These are phyloP conservation scores for Oreochromis aureus DNA, from an alignment of 2,113 vertebrate genomes.

Conservation along the genomic window DNA sequence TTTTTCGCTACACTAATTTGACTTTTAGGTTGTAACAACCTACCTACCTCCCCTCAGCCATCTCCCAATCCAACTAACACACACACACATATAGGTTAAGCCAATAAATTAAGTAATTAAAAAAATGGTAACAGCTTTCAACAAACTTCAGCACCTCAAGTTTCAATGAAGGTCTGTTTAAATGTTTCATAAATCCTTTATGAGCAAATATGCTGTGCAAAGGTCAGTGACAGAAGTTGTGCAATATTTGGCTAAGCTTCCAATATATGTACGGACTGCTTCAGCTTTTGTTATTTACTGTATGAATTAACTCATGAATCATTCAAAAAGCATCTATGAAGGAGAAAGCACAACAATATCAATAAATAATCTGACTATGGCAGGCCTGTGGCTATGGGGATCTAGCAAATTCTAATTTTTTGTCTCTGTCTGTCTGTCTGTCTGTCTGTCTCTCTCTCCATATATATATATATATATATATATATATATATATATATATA, in stretches of 20 bases:
- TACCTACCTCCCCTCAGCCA: background rate
- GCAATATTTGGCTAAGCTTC: conserved; percentile 22
- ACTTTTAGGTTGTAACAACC: background rate
- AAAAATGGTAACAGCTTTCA: background rate
- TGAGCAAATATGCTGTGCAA: conserved; percentile 4
- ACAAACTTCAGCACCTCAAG: background rate
- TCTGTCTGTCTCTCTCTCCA: background rate
- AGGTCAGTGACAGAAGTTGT: background rate
- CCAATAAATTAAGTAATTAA: background rate
- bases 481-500: fast-evolving
- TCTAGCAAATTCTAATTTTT: background rate
- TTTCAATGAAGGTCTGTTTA: background rate
- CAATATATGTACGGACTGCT: background rate
- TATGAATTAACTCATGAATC: conserved; percentile 58
- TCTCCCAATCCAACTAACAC: background rate
- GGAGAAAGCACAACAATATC: conserved; percentile 9
- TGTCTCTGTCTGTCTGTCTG: fast-evolving
- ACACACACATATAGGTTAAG: background rate
- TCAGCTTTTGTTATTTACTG: conserved; percentile 50
- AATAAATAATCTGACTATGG: conserved; percentile 39
- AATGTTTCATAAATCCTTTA: conserved; percentile 32
- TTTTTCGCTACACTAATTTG: conserved; percentile 5
- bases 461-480: fast-evolving
- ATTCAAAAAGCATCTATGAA: conserved; percentile 47
- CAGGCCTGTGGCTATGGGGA: background rate